Conservation (phyloP, 2,797 vertebrate genomes). For the Gobio occitaniae region DNA sequence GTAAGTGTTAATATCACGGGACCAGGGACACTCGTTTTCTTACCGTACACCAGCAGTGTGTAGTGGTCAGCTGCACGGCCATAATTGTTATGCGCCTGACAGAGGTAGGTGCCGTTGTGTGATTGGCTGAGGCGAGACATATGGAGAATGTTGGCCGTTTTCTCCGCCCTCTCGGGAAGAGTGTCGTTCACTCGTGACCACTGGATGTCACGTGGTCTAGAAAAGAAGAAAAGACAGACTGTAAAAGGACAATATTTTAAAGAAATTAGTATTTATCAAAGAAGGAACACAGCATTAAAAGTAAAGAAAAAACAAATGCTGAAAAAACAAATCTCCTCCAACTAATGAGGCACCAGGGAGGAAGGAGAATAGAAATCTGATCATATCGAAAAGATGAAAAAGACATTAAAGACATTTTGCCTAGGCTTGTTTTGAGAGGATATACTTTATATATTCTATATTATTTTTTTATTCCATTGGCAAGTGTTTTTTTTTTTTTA, state of each 20-base stretch:
- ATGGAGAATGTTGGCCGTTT: constrained; percentile 82
- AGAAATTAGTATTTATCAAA: constrained; percentile 6
- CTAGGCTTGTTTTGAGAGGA: neutral
- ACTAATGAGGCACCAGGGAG: constrained; percentile 10
- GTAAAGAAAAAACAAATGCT: neutral
- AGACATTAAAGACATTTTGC: neutral
- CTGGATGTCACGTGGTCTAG: constrained; percentile 84
- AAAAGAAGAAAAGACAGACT: neutral
- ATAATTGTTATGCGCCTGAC: constrained; percentile 89
- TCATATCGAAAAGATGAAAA: constrained; percentile 10
- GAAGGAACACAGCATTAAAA: neutral
- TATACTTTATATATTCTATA: neutral
- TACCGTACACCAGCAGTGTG: constrained; percentile 89
- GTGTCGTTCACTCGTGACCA: constrained; percentile 91
- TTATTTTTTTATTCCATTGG: neutral
- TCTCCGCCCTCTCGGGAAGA: constrained; percentile 86
- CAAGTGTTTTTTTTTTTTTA: no score
- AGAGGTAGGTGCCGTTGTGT: constrained; percentile 91
- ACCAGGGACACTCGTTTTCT: constrained; percentile 61
- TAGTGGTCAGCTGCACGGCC: constrained; percentile 91
- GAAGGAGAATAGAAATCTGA: neutral
- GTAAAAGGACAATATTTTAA: neutral
- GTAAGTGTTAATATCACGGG: neutral
- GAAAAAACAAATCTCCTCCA: neutral
- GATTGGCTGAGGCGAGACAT: constrained; percentile 86